phyloP scores from a whole-genome alignment of 2,888 invertebrate species.

The Ichneumoninae sp. region DNA sequence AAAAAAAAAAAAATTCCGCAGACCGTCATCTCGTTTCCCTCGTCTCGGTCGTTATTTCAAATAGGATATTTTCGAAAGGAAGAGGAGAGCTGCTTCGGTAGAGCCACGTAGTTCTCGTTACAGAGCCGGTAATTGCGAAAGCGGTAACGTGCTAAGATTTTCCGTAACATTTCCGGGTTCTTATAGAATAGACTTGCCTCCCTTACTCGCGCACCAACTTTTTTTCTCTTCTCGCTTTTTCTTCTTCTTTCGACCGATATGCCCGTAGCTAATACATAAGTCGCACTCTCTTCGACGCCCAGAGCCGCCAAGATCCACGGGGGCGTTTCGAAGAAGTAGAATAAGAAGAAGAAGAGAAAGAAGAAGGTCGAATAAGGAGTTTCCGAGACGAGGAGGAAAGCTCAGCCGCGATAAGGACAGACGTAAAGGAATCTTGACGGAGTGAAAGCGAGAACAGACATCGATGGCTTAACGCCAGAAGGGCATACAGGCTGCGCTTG shows the following conservation, averaged over 20 bases:
- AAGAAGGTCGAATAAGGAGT: slow-evolving; percentile 41
- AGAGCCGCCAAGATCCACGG: slow-evolving; percentile 46
- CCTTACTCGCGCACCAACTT: neutral
- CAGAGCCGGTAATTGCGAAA: slow-evolving; percentile 80
- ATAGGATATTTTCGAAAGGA: slow-evolving; percentile 83
- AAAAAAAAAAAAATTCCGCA: slow-evolving; percentile 43
- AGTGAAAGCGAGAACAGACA: slow-evolving; percentile 20
- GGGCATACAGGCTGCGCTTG: neutral
- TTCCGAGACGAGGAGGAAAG: slow-evolving; percentile 56
- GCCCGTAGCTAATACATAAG: slow-evolving; percentile 50
- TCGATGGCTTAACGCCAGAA: slow-evolving; percentile 8
- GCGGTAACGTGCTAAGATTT: slow-evolving; percentile 78
- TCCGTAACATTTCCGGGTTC: slow-evolving; percentile 54
- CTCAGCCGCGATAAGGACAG: slow-evolving; percentile 48
- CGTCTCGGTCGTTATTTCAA: slow-evolving; percentile 80
- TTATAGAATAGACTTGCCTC: slow-evolving; percentile 55
- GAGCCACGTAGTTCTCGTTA: slow-evolving; percentile 76
- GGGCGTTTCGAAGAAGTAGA: slow-evolving; percentile 50
- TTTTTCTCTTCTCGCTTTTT: slow-evolving; percentile 36
- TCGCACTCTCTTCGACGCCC: slow-evolving; percentile 44
- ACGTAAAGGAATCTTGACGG: slow-evolving; percentile 37
- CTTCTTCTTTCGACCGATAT: slow-evolving; percentile 28
- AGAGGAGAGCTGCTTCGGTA: slow-evolving; percentile 12
- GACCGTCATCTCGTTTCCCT: slow-evolving; percentile 54
- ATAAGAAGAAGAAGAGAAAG: neutral